These are phyloP conservation scores for Drosophila algonquin DNA, from an alignment of 2,888 invertebrate genomes.

Conservation along the genomic window DNA sequence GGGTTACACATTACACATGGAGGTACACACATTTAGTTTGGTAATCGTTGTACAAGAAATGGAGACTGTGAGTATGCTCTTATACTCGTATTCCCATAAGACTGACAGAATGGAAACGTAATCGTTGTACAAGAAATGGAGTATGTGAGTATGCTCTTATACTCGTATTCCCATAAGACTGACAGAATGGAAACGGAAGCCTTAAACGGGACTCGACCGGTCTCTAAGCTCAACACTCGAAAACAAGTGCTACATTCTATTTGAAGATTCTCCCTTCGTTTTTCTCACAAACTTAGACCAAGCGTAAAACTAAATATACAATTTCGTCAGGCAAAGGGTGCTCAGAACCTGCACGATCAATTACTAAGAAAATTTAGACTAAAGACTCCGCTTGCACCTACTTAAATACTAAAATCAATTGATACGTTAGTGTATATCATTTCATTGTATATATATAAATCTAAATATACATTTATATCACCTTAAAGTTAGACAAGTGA, in stretches of 20 bases:
- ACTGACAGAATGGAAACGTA: constrained; percentile 14
- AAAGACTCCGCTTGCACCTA: constrained; percentile 17
- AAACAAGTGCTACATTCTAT: neutral
- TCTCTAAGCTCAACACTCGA: neutral
- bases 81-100: too few species aligned
- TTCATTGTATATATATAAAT: constrained; percentile 41
- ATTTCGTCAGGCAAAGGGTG: constrained; percentile 60
- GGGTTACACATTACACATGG: neutral
- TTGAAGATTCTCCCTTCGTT: neutral
- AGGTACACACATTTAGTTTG: constrained; percentile 54
- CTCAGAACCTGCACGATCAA: neutral
- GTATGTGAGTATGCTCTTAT: neutral
- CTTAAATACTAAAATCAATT: constrained; percentile 30
- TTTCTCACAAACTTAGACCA: constrained; percentile 3
- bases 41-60: constrained; percentile 56
- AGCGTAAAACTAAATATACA: constrained; percentile 38
- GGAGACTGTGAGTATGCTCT: neutral
- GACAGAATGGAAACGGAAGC: neutral
- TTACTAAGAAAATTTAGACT: neutral
- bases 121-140: constrained; percentile 53
- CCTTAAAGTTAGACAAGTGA: constrained; percentile 34
- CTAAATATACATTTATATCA: constrained; percentile 58
- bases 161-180: neutral
- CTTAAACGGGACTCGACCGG: neutral
- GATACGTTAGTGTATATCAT: constrained; percentile 44